phyloP scores from a whole-genome alignment of 2,888 invertebrate species.

The Ferdinandea cuprea region DNA sequence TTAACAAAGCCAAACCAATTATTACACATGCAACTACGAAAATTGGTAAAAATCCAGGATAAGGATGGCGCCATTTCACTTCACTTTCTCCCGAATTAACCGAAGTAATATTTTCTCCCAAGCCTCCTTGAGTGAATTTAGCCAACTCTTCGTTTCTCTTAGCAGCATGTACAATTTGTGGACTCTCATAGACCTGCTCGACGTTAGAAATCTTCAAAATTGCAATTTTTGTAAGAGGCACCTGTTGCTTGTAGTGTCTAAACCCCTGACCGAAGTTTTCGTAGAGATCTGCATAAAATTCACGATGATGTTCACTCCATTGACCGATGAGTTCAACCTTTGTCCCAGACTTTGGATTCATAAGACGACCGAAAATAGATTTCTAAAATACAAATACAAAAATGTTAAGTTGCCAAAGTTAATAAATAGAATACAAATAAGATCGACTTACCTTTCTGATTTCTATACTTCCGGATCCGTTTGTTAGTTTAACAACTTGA shows the following conservation, averaged over 20 bases:
- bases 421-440: not conserved
- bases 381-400: slow-evolving; percentile 71
- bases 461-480: slow-evolving; percentile 79
- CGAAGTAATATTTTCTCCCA: slow-evolving; percentile 73
- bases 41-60: slow-evolving; percentile 79
- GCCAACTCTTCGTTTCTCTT: slow-evolving; percentile 63
- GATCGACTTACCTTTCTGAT: slow-evolving; percentile 76
- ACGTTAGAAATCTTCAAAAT: slow-evolving; percentile 79
- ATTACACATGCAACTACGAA: slow-evolving; percentile 77
- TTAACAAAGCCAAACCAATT: slow-evolving; percentile 76
- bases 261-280: slow-evolving; percentile 80
- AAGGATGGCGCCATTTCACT: slow-evolving; percentile 50
- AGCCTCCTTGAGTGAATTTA: slow-evolving; percentile 45
- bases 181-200: slow-evolving; percentile 79
- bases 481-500: slow-evolving; percentile 77
- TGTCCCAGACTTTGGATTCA: slow-evolving; percentile 78
- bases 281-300: slow-evolving; percentile 79
- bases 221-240: slow-evolving; percentile 76
- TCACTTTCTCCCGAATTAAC: slow-evolving; percentile 33
- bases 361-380: slow-evolving; percentile 79
- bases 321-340: slow-evolving; percentile 80
- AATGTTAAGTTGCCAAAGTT: not conserved
- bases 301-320: slow-evolving; percentile 79
- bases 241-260: slow-evolving; percentile 76
- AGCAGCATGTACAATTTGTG: slow-evolving; percentile 76